Base-by-base conservation (phyloP, 2,113 vertebrate species). In the Crotalus horridus region DNA sequence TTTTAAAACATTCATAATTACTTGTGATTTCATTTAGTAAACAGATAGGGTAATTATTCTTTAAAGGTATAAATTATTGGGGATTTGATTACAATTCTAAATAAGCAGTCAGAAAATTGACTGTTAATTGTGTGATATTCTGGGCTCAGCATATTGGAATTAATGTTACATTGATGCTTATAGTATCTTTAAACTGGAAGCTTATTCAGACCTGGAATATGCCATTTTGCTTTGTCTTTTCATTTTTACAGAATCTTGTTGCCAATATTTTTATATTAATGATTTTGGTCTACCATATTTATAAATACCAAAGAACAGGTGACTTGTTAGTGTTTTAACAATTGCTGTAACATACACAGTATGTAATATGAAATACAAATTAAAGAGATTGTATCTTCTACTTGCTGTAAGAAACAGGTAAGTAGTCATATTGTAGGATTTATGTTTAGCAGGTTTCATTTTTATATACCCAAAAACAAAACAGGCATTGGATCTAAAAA, bases 341-440 rank as follows among this genome's bases (percentile, higher is more conserved):
- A 15, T 9, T 51, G 39, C 55, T 89, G 43, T 23, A 61, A 39
- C 61, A 8, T 86, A 69, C 13, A 26, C 59, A 3, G 24, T 61
- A 61, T 61, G 29, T 33, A 69, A 69, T 33, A 29, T 85, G 55
- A 90, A 59, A 23, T 86, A 59, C 43, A 39, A 59, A 85, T 48
- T 74, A 24, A 69, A 51, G 74, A 69, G 53, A 55, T 11, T 29
- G 20, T 13, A 58, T 11, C 48, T 33, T 10, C 55, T 21, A n/a
- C 6, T 48, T 61, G 8, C 0, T 0, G n/a, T 23, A 0, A 2
- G 7, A 0, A 24, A 3, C 23, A 9, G 23, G 4, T 2, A 4
- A 64, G 11, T 29, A 7, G 53, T 92, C 55, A 69, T 1, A 92
- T 53, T 90, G 23, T 54, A 88, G 9, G 43, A 23, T 85, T 92